Evolutionary conservation across 2,888 invertebrate genomes (phyloP).

Genomic region (Gibbula magus): DNA sequence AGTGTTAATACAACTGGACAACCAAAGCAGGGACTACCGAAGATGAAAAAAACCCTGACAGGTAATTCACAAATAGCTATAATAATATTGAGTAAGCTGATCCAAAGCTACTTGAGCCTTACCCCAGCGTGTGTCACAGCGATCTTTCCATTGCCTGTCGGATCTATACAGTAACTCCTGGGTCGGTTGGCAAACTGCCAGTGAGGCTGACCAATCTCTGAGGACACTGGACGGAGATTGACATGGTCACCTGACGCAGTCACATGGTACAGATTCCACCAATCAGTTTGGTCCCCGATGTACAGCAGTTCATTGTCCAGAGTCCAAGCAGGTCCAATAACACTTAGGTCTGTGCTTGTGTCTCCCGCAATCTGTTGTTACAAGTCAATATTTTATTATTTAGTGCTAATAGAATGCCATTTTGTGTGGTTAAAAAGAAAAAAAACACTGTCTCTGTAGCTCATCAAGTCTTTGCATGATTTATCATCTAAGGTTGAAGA

Average conservation of each 20-base stretch:
- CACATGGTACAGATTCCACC: constrained; percentile 75
- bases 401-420: no score
- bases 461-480: no score
- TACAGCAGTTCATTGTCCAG: constrained; percentile 66
- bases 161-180: constrained; percentile 59
- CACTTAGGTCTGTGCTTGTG: constrained; percentile 61
- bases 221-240: constrained; percentile 53
- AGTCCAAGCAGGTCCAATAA: constrained; percentile 73
- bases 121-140: constrained; percentile 56
- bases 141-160: constrained; percentile 54
- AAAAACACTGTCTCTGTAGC: no score
- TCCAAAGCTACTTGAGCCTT: constrained; percentile 18
- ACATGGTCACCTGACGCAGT: constrained; percentile 58
- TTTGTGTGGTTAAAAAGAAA: no score
- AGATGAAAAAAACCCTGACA: no score
- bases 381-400: not conserved
- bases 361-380: constrained; percentile 59
- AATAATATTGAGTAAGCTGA: no score
- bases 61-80: no score
- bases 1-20: no score
- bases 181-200: constrained; percentile 69
- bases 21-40: no score
- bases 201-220: constrained; percentile 70
- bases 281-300: constrained; percentile 72
- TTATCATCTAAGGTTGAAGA: no score